phyloP scores from a whole-genome alignment of 2,888 invertebrate species.

The Mamestra brassicae region DNA sequence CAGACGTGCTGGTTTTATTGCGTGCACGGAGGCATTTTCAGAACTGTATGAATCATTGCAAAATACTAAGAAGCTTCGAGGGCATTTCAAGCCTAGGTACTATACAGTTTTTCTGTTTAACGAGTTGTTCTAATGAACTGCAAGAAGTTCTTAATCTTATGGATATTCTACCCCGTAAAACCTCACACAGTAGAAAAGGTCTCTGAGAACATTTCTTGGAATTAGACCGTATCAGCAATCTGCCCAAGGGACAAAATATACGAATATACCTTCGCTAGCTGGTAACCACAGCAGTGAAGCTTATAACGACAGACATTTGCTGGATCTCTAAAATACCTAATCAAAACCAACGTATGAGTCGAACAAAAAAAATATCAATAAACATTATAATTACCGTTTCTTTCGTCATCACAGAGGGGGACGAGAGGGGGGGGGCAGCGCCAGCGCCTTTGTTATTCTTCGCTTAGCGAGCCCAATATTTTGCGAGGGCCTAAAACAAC shows the following conservation, averaged over 20 bases:
- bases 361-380: conserved; percentile 42
- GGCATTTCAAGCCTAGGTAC: background rate
- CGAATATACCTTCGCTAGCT: background rate
- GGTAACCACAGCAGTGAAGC: background rate
- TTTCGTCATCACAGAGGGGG: conserved; percentile 34
- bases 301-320: background rate
- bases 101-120: background rate
- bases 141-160: background rate
- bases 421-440: conserved; percentile 22
- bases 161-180: background rate
- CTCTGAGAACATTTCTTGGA: background rate
- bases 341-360: background rate
- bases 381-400: conserved; percentile 49
- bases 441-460: conserved; percentile 81
- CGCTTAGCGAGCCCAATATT: conserved; percentile 84
- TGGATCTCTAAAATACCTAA: background rate
- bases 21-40: conserved; percentile 9
- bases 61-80: conserved; percentile 19
- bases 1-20: background rate
- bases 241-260: too few relatives aligned
- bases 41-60: conserved; percentile 38
- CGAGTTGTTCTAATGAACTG: background rate
- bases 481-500: conserved; percentile 85
- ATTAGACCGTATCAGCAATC: background rate
- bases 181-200: background rate